These are phyloP conservation scores for Paedocypris micromegethes DNA, from an alignment of 2,797 vertebrate genomes.

Conservation along the genomic window DNA sequence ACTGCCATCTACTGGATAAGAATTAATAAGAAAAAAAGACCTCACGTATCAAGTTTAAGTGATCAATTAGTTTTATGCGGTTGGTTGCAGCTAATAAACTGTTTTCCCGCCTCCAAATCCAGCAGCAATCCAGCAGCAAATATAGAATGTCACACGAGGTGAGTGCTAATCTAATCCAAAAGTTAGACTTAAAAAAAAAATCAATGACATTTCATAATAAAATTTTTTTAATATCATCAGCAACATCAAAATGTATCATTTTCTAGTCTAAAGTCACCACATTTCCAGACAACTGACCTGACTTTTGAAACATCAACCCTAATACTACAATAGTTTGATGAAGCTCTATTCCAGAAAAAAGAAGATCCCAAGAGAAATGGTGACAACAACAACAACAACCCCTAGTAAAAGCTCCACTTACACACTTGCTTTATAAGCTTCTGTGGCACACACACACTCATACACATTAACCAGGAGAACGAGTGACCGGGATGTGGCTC, in stretches of 20 bases:
- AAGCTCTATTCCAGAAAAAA: too few species aligned
- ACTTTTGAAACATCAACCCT: too few species aligned
- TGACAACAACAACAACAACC: not conserved
- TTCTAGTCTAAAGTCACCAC: too few species aligned
- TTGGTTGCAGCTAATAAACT: not conserved
- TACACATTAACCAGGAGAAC: slow-evolving; percentile 2
- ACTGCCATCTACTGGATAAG: slow-evolving; percentile 41
- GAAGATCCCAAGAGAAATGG: not conserved
- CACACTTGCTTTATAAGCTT: slow-evolving; percentile 34
- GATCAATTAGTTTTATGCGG: not conserved
- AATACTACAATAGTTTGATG: too few species aligned
- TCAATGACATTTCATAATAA: too few species aligned
- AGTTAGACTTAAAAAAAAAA: too few species aligned
- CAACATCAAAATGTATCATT: too few species aligned
- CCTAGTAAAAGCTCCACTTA: slow-evolving; percentile 15
- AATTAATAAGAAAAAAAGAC: not conserved
- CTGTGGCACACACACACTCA: not conserved
- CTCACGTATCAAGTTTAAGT: not conserved
- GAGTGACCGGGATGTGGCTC: slow-evolving; percentile 42
- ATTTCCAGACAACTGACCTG: too few species aligned
- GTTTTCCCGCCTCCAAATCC: not conserved
- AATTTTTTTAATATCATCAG: too few species aligned
- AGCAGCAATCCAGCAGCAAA: too few species aligned
- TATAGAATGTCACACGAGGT: too few species aligned
- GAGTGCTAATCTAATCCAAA: not conserved